Evolutionary conservation across 2,797 vertebrate genomes (phyloP).

Genomic region (Enteromius anoplus): DNA sequence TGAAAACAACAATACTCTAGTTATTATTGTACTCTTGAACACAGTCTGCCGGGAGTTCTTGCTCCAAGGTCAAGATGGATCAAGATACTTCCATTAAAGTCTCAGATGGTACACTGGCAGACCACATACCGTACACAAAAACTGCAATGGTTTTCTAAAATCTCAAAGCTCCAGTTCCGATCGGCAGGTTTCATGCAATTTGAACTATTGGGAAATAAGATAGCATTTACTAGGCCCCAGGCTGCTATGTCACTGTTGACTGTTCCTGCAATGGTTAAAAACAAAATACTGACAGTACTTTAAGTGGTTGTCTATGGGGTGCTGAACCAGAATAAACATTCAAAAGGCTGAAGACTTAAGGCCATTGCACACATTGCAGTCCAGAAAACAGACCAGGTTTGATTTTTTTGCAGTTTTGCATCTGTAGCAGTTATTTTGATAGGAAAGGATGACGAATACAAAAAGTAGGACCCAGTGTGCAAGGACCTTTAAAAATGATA

Average conservation of each 20-base stretch:
- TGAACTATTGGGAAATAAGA: neutral
- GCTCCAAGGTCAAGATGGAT: neutral
- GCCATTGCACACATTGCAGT: too few species aligned
- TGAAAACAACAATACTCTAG: conserved; percentile 18
- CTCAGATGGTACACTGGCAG: neutral
- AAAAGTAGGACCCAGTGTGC: too few species aligned
- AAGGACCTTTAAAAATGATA: neutral
- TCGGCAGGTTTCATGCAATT: neutral
- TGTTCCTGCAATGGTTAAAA: neutral
- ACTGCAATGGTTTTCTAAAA: neutral
- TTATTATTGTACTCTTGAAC: conserved; percentile 13
- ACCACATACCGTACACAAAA: neutral
- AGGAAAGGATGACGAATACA: too few species aligned
- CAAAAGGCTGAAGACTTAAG: neutral
- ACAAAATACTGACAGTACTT: neutral
- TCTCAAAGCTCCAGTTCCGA: neutral
- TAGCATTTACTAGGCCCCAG: neutral
- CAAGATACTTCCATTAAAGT: conserved; percentile 12
- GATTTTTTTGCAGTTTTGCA: too few species aligned
- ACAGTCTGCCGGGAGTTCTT: conserved; percentile 28
- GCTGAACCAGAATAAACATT: neutral
- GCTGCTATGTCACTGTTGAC: neutral
- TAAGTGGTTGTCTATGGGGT: neutral
- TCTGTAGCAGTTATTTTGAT: too few species aligned
- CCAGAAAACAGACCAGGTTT: too few species aligned